These are phyloP conservation scores for Drosophila ironensis DNA, from an alignment of 1,140 invertebrate genomes.

Conservation along the genomic window DNA sequence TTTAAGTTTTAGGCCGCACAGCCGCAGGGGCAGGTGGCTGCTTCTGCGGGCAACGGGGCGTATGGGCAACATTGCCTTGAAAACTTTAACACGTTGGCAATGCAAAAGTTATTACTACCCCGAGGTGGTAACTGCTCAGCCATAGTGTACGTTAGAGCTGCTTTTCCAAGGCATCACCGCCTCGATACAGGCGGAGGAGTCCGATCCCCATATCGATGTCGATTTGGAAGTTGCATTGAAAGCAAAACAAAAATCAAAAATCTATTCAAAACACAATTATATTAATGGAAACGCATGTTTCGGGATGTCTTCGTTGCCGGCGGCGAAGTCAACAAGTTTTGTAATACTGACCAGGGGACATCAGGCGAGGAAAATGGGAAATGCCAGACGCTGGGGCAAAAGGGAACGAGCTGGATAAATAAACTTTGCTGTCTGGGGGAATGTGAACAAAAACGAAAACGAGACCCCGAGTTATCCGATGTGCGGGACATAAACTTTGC, in stretches of 20 bases:
- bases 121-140: neutral
- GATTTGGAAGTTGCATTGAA: constrained; percentile 25
- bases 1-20: constrained; percentile 52
- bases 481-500: constrained; percentile 53
- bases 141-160: neutral
- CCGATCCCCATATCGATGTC: too few species aligned
- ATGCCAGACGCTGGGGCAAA: constrained; percentile 9
- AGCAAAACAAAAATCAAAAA: constrained; percentile 1
- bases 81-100: constrained; percentile 61
- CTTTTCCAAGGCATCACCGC: neutral
- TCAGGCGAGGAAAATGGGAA: constrained; percentile 13
- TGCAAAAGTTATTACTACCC: constrained; percentile 35
- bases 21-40: neutral
- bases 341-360: constrained; percentile 5
- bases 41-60: constrained; percentile 11
- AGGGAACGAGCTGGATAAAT: constrained; percentile 11
- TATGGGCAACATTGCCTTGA: constrained; percentile 36
- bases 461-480: constrained; percentile 49
- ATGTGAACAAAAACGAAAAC: constrained; percentile 17
- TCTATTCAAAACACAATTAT: constrained; percentile 38
- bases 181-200: constrained; percentile 15
- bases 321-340: constrained; percentile 11
- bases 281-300: constrained; percentile 19
- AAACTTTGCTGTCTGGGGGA: constrained; percentile 24
- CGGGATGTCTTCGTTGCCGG: neutral